Evolutionary conservation across 2,888 invertebrate species (phyloP), one percentile per base, ranked within the genome.

Genomic region (Salpingus planirostris): DNA sequence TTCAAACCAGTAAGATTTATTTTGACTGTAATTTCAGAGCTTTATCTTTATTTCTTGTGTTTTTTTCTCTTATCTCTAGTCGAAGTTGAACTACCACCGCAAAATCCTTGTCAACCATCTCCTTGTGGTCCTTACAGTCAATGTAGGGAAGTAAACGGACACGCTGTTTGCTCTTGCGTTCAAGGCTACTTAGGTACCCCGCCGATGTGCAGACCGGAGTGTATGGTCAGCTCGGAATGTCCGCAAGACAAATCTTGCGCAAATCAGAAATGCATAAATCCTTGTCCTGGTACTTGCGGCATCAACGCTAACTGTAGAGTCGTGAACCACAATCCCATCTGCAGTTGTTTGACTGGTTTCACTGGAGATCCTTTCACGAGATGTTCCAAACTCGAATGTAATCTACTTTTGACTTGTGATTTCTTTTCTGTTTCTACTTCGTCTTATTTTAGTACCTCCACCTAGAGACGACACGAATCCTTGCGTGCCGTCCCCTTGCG

Each of bases 401-500:
- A 38, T 54, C 54, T 42, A 36, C 23, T 38, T 4, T 31, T 36
- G 7, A n/a, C 21, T 34, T 24, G 29, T 35, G 21, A 18, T 18
- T 6, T 8, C 18, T 18, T 18, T 8, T 6, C 18, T 18, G 18
- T 8, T 18, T 6, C 25, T 31, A 21, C 37, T 35, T 38, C 27
- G 21, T 42, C 35, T 40, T 40, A 30, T 22, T 43, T 29, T 33
- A 55, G 69, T 69, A 42, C 60, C 62, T 21, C 53, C 64, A 34
- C 59, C 63, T 29, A 54, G 55, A 46, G 57, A 59, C 38, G 55
- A 60, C 24, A 65, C 64, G 40, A 78, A 84, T 57, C 86, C 86
- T 15, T 88, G 88, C 58, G 66, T 72, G 27, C 86, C 87, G 8
- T 82, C 84, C 42, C 88, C 87, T 0, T 88, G 88, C 59, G 88